Base-by-base conservation (phyloP, 2,888 invertebrate genomes). In the Eupeodes luniger region DNA sequence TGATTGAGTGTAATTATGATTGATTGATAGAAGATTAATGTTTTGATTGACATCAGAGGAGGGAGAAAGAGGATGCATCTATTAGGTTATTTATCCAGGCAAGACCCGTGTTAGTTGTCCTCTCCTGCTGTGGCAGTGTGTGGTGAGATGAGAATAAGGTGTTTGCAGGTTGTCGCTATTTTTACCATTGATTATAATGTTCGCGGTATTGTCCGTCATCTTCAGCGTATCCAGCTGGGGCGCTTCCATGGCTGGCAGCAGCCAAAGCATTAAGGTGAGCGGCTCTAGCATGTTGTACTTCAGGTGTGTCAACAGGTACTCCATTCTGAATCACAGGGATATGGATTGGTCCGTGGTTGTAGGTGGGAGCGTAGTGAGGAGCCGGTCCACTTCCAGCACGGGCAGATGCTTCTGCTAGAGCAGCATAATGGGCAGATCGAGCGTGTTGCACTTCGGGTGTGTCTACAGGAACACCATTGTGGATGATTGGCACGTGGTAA, bases 401-500 rank as follows among this genome's bases (percentile, higher is more conserved):
- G 4, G 90, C 83, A 16, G 92, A 91, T 9, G 93, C 94, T 84
- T 93, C 92, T 10, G 93, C 92, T 9, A 93, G 89, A 62, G 94
- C 94, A 51, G 93, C 93, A 82, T 89, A 93, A 79, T 94, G 93
- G 7, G 93, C 92, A 53, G 93, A 93, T 90, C 93, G 92, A 62
- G 94, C 94, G 79, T 93, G 93, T 91, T 94, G 94, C 9, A 94
- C 94, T 91, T 94, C 94, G 66, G 94, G 94, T 4, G 94, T 94
- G 66, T 94, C 94, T 49, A 94, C 92, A 62, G 94, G 94, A 2
- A 94, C 93, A 19, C 94, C 94, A 83, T 94, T 94, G 81, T 93
- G 93, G 83, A 94, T 93, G 53, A 93, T 92, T 36, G 94, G 94
- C 80, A 93, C 92, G 76, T 93, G 93, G 89, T 92, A 93, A 62